Base-by-base conservation (phyloP, 2,888 invertebrate species). In the Heliconius ismenius region DNA sequence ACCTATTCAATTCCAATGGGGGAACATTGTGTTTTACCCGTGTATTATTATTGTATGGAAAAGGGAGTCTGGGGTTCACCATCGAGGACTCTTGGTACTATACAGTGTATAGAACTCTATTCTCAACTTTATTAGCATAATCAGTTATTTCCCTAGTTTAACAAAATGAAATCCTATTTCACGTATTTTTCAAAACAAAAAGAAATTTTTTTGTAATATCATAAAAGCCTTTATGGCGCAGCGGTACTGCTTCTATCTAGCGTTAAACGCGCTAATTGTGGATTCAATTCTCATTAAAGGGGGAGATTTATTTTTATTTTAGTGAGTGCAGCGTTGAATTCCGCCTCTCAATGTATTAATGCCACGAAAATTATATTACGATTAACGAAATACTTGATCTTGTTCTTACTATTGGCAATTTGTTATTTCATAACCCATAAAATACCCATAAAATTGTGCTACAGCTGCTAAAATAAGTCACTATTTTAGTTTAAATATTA, bases 1-100 rank as follows among this genome's bases (percentile, higher is more conserved):
- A 36, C 32, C 58, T 70, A 58, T 70, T 70, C 32, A 70, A 58
- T 70, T 70, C n/a, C 70, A 58, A 36, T 58, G 24, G 32, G 69
- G 32, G 54, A 36, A 24, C 54, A 70, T 58, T 70, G 70, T 70
- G 58, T 7, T 3, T 36, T n/a, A 28, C 70, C n/a, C 58, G n/a
- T 18, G 24, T 43, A 67, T 32, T 32, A 32, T 32, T 24, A 39
- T 67, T 67, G 39, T 58, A 54, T 58, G 58, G 28, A 15, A 15
- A 36, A 32, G 69, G 15, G 69, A 32, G 54, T 70, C 58, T 70
- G 58, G 70, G 70, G 54, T 13, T 49, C n/a, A 28, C 54, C 67
- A 67, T n/a, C 36, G 54, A 54, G 28, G 70, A 70, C 70, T n/a
- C 58, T 58, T n/a, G 9, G 58, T 58, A 70, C 9, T 39, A 39